Evolutionary conservation across 2,888 invertebrate genomes (phyloP), one percentile per base, ranked within the genome.

Genomic region (Lissonota sp.): DNA sequence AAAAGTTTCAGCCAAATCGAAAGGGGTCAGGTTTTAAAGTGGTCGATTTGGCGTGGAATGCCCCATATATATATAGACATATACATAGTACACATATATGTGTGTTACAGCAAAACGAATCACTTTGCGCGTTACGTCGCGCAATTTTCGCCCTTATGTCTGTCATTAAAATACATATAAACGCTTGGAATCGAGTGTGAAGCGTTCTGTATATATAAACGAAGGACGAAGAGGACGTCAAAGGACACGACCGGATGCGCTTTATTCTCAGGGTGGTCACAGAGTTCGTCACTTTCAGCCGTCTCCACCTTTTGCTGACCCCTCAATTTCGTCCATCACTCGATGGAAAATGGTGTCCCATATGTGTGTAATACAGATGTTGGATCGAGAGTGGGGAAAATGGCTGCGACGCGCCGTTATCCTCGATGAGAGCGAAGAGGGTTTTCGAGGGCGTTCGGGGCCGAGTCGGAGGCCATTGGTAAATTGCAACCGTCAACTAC

Each of bases 241-340:
- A 14, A 73, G 51, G 58, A 75, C 63, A 26, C 42, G 60, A 14
- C 12, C 7, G 12, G 53, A 55, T 60, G 69, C 64, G 46, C 60
- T 71, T 51, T 63, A 44, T 55, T 85, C 86, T 83, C 86, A 82
- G 72, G 85, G 83, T 85, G 84, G 84, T 84, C 87, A 79, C 85
- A 85, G 85, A 88, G 84, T 87, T 87, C 85, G 85, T 53, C 71
- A 42, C 77, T 77, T 51, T 42, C 71, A 40, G 62, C 70, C 73
- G 37, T 63, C 73, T 66, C 58, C 58, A 53, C 67, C 72, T 70
- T 58, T 57, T 55, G 39, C 16, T 6, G 14, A 60, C 44, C 49
- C 49, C 26, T 26, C 26, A 3, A 1, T 26, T 26, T 26, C 26
- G 26, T 26, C 26, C 1, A 26, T 26, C 26, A 26, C 26, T 62